These are phyloP conservation scores for Erebia palarica DNA, from an alignment of 2,888 invertebrate species.

Conservation along the genomic window DNA sequence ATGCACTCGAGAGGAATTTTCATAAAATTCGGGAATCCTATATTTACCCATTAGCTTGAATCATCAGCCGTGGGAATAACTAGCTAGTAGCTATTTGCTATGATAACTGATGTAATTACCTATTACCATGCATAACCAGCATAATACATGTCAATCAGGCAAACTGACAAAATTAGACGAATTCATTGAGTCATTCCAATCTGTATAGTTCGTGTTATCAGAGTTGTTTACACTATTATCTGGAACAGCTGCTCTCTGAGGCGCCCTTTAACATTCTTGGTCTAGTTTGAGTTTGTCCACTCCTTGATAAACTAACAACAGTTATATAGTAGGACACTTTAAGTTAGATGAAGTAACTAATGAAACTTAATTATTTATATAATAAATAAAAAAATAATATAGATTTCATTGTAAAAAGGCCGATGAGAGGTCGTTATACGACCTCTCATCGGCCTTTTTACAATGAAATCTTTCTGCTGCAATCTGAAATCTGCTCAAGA, in stretches of 20 bases:
- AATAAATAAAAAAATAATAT: too few species aligned
- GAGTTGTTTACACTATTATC: slow-evolving; percentile 34
- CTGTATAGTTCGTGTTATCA: slow-evolving; percentile 21
- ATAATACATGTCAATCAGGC: background rate
- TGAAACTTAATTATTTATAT: background rate
- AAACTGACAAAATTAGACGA: slow-evolving; percentile 11
- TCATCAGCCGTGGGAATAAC: too few species aligned
- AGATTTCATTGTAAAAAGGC: too few species aligned
- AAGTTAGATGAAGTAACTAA: background rate
- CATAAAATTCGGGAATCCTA: too few species aligned
- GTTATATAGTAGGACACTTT: background rate
- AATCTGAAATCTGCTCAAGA: too few species aligned
- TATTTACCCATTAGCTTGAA: too few species aligned
- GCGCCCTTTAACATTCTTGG: slow-evolving; percentile 34
- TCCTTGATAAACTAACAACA: slow-evolving; percentile 4
- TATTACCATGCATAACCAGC: background rate
- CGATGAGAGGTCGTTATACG: too few species aligned
- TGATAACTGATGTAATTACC: too few species aligned
- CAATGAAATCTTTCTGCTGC: too few species aligned
- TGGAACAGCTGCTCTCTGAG: slow-evolving; percentile 30
- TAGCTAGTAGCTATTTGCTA: too few species aligned
- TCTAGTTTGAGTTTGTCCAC: slow-evolving; percentile 16
- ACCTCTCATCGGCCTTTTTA: too few species aligned
- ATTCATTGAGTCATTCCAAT: background rate
- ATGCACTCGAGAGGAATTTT: too few species aligned